Conservation (phyloP, 2,113 vertebrate species). For the Myotis brandtii region DNA sequence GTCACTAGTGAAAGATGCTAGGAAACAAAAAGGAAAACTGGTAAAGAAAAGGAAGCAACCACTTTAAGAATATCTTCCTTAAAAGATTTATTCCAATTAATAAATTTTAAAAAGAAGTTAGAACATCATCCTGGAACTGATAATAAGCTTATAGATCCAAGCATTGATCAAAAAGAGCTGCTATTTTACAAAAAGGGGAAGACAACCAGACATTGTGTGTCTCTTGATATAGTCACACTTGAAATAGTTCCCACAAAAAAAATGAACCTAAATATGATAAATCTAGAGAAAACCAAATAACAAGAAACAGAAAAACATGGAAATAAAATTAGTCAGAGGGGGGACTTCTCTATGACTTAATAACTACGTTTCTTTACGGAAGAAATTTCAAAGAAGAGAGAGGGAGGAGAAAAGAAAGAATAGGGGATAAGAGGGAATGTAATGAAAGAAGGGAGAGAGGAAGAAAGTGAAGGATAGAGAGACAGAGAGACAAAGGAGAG, state of each 20-base stretch:
- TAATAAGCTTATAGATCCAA: neutral
- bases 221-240: neutral
- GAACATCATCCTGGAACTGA: neutral
- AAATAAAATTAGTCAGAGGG: neutral
- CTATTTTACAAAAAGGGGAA: neutral
- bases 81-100: conserved; percentile 9
- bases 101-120: neutral
- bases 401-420: too few species aligned
- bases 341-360: neutral
- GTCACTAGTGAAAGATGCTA: neutral
- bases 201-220: neutral
- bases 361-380: neutral
- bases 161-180: neutral
- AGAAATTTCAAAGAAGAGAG: neutral
- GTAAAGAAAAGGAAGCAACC: neutral
- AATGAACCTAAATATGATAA: neutral
- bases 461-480: rapidly evolving
- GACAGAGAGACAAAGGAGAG: neutral
- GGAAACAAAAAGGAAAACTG: neutral
- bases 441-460: neutral
- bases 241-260: neutral
- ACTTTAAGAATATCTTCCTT: conserved; percentile 1
- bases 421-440: rapidly evolving
- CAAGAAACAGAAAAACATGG: neutral
- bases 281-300: neutral